phyloP scores from a whole-genome alignment of 2,888 invertebrate genomes.

The Desoria tigrina region DNA sequence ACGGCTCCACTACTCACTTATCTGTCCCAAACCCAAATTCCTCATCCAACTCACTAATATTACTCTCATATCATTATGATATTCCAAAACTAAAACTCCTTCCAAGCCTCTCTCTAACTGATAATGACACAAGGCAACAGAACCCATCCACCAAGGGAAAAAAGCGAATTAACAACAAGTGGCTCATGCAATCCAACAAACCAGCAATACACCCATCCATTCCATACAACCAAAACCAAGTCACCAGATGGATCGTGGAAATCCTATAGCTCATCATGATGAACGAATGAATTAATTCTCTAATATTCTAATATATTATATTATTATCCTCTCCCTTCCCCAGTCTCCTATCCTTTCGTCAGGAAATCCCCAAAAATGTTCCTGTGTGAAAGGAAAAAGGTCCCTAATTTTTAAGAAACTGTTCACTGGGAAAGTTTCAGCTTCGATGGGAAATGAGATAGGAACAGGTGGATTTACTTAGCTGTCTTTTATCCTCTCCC shows the following conservation, averaged over 20 bases:
- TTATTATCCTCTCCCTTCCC: too few species aligned
- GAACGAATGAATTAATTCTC: background rate
- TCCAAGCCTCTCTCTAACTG: background rate
- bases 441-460: constrained; percentile 14
- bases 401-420: constrained; percentile 16
- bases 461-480: constrained; percentile 1
- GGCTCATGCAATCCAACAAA: constrained; percentile 6
- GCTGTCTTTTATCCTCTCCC: background rate
- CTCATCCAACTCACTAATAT: constrained; percentile 11
- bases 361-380: constrained; percentile 18
- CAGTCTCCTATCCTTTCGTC: background rate
- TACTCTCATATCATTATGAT: background rate
- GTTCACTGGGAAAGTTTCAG: constrained; percentile 8
- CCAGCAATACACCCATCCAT: background rate
- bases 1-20: constrained; percentile 6
- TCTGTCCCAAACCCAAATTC: constrained; percentile 18
- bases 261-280: background rate
- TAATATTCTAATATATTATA: background rate
- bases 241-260: constrained; percentile 8
- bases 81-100: background rate
- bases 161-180: constrained; percentile 5
- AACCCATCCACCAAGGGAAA: too few species aligned
- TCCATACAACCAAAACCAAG: too few species aligned
- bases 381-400: constrained; percentile 20
- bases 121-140: constrained; percentile 3